Evolutionary conservation across 2,888 invertebrate genomes (phyloP), one percentile per base, ranked within the genome.

Genomic region (Erebia epiphron): DNA sequence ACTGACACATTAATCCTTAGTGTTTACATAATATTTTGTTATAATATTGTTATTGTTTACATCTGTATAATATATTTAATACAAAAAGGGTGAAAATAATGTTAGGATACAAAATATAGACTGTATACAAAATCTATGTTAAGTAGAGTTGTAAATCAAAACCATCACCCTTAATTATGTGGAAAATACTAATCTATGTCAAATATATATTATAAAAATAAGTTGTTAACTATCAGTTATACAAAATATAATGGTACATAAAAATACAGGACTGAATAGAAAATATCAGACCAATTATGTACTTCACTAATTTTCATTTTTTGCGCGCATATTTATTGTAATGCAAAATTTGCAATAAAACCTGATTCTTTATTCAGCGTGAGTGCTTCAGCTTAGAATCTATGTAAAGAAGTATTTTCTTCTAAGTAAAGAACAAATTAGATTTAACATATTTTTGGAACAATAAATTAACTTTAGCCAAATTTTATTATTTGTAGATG

Each of bases 1-100:
- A 75, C 68, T 72, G 71, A 76, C 52, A 67, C 50, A 69, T 64
- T 72, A 76, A 67, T 56, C 67, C 68, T 68, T 68, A 74, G 75
- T 73, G 72, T 70, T 73, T 68, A 7, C 49, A 50, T 67, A 62
- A 74, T 41, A 63, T 66, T 71, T 54, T 58, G n/a, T 66, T 66
- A 62, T 69, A 60, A 57, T 57, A 41, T 14, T 65, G 54, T 67
- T 56, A 67, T 63, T 49, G 50, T 54, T 57, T 68, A 63, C n/a
- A 65, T 67, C 61, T 70, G 69, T 70, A 70, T 65, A 49, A 49
- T 52, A 72, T 62, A 70, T 16, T 66, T 70, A 18, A 68, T 67
- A 68, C 58, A 70, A 74, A 74, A 68, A 14, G 56, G 56, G 16
- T 72, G 68, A 72, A 72, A 71, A 71, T 61, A 71, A 74, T 61